Conservation (phyloP, 2,113 vertebrate species). For the Mesitornis unicolor region DNA sequence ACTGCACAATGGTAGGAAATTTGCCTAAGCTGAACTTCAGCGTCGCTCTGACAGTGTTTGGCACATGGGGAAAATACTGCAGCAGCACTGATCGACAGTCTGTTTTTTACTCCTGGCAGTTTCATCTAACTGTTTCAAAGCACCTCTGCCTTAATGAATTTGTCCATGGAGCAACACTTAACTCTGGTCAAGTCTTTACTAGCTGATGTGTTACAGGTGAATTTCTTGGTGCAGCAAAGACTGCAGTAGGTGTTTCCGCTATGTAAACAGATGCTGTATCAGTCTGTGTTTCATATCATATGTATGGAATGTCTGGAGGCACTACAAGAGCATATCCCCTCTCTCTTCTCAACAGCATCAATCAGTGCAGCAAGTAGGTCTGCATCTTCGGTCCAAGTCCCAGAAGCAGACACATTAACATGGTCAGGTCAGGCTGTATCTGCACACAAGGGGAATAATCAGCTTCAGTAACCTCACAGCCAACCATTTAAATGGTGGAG, state of each 20-base stretch:
- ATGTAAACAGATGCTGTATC: neutral
- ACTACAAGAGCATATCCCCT: neutral
- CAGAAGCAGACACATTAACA: rapidly evolving
- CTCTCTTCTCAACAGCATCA: neutral
- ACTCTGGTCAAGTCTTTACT: neutral
- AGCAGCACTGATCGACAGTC: neutral
- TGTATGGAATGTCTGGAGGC: neutral
- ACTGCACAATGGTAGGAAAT: neutral
- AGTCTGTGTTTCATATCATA: rapidly evolving
- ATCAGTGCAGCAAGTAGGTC: neutral
- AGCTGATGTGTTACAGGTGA: neutral
- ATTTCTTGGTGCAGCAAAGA: neutral
- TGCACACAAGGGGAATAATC: neutral
- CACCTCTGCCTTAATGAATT: neutral
- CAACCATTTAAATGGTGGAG: neutral
- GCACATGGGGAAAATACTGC: neutral
- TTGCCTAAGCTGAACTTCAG: neutral
- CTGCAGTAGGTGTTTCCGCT: neutral
- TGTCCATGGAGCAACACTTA: neutral
- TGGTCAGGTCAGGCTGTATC: neutral
- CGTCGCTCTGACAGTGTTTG: neutral
- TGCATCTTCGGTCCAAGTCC: neutral
- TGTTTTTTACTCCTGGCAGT: neutral
- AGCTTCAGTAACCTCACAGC: neutral
- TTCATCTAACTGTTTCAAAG: neutral